These are phyloP conservation scores for Leucophora obtusa DNA, from an alignment of 2,888 invertebrate species.

Conservation along the genomic window DNA sequence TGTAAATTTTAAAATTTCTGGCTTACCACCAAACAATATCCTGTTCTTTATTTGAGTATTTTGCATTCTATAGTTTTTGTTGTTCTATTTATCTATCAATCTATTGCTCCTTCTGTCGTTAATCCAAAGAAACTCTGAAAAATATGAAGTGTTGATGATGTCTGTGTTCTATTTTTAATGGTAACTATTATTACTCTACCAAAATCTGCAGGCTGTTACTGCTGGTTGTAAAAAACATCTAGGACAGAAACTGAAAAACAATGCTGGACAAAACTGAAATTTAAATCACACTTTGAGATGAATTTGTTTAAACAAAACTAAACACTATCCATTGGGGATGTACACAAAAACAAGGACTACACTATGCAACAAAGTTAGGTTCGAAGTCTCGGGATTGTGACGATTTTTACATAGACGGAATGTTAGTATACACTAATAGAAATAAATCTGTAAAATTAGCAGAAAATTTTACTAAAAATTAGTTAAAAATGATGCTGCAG, in stretches of 20 bases:
- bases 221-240: neutral
- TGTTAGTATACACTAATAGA: too few species aligned
- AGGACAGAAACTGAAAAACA: neutral
- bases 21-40: neutral
- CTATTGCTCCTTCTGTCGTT: neutral
- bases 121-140: constrained; percentile 22
- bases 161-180: constrained; percentile 5
- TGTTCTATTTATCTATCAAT: neutral
- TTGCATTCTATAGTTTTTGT: neutral
- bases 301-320: neutral
- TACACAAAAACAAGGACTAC: neutral
- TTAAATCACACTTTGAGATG: neutral
- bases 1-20: constrained; percentile 7
- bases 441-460: too few species aligned
- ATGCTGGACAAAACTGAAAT: neutral
- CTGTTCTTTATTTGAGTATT: neutral
- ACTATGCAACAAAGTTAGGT: neutral
- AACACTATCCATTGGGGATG: neutral
- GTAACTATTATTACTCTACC: neutral
- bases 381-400: too few species aligned
- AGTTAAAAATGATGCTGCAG: too few species aligned
- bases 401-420: too few species aligned
- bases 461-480: too few species aligned
- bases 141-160: constrained; percentile 54
- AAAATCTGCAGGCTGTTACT: neutral